A percentile compares a stretch with the other conserved stretches of the same genome.
Conservation (phyloP, 2,888 invertebrate genomes). For the Scaptodrosophila latifasciaeformis region DNA sequence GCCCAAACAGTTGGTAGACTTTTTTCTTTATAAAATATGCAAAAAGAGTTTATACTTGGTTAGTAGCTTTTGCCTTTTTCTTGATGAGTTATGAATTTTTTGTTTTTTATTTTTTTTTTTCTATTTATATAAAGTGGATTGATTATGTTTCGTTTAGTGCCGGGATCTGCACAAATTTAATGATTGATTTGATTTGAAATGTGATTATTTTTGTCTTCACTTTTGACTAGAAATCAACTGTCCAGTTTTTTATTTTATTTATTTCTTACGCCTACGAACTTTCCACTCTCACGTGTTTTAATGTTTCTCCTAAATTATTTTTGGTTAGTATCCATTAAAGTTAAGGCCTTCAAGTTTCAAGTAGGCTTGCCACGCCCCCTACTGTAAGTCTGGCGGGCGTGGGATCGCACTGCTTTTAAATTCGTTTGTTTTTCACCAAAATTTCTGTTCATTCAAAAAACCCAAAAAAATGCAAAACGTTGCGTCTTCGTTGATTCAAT, state of each 20-base stretch:
- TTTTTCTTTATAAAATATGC: not conserved
- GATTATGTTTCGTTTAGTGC: too few relatives aligned
- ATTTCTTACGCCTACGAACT: not conserved
- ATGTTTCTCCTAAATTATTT: slow-evolving; percentile 46
- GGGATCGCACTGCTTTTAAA: too few relatives aligned
- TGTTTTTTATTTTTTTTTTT: not conserved
- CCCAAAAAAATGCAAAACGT: slow-evolving; percentile 64
- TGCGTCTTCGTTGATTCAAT: slow-evolving; percentile 32
- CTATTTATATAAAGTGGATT: not conserved
- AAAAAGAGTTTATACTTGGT: slow-evolving; percentile 26
- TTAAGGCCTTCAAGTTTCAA: slow-evolving; percentile 63
- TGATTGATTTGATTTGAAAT: too few relatives aligned
- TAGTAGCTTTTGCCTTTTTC: slow-evolving; percentile 33
- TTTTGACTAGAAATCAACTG: too few relatives aligned
- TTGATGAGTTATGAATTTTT: too few relatives aligned
- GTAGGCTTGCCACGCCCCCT: slow-evolving; percentile 49
- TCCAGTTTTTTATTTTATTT: too few relatives aligned
- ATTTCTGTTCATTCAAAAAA: slow-evolving; percentile 13
- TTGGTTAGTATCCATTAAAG: slow-evolving; percentile 49
- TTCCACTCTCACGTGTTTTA: slow-evolving; percentile 3
- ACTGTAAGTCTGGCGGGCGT: too few relatives aligned
- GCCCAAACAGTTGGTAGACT: slow-evolving; percentile 4
- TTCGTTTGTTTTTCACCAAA: slow-evolving; percentile 49
- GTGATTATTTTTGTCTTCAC: too few relatives aligned
- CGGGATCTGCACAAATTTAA: too few relatives aligned